Conservation (phyloP, 2,797 vertebrate genomes). For the Cetoscarus ocellatus region DNA sequence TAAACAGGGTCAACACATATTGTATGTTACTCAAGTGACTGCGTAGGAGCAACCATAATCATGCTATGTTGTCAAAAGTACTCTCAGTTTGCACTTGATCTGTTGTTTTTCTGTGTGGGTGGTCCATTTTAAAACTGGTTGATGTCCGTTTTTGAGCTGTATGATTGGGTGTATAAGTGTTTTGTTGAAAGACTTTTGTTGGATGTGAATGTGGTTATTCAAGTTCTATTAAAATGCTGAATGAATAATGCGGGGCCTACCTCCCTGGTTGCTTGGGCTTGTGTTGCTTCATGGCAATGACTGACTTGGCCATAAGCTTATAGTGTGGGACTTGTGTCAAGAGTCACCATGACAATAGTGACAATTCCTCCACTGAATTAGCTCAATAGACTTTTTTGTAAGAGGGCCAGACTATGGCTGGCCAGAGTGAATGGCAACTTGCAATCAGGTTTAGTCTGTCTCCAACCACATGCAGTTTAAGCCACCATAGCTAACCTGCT, state of each 20-base stretch:
- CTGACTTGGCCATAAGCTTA: constrained; percentile 40
- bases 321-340: constrained; percentile 35
- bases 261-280: constrained; percentile 20
- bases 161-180: not conserved
- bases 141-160: constrained; percentile 7
- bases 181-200: constrained; percentile 28
- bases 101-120: not conserved
- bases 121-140: constrained; percentile 13
- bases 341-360: constrained; percentile 45
- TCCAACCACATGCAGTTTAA: constrained; percentile 76
- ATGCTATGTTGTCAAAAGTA: constrained; percentile 12
- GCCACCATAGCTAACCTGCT: constrained; percentile 80
- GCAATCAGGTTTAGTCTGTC: constrained; percentile 58
- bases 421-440: constrained; percentile 59
- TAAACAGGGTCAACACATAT: not conserved
- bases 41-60: constrained; percentile 6
- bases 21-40: constrained; percentile 13
- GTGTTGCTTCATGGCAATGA: constrained; percentile 33
- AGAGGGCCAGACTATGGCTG: constrained; percentile 41
- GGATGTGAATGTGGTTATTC: constrained; percentile 25
- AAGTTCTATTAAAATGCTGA: constrained; percentile 33
- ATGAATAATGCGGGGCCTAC: constrained; percentile 41
- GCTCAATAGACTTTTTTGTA: constrained; percentile 25
- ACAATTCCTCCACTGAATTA: constrained; percentile 45
- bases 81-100: constrained; percentile 10